Percentiles rank a stretch among this genome's conserved stretches.
Evolutionary conservation across 2,113 vertebrate genomes (phyloP).

Genomic region (Clinocottus analis): DNA sequence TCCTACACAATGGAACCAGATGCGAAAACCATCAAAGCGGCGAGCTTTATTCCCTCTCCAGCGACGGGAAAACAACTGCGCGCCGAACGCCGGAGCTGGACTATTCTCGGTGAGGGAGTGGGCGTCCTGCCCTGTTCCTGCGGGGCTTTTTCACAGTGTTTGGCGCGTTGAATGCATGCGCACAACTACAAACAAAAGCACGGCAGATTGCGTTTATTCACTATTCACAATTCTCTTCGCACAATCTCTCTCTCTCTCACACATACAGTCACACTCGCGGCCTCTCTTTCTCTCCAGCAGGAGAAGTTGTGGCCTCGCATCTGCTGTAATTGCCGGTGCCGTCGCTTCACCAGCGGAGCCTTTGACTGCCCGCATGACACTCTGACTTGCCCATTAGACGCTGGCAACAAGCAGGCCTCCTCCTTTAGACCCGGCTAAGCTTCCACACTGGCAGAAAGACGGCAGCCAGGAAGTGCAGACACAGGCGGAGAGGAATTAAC

Average conservation of each 20-base stretch:
- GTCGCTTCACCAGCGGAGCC: constrained; percentile 22
- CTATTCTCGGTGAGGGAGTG: constrained; percentile 60
- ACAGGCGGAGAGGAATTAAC: not conserved
- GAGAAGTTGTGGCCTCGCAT: not conserved
- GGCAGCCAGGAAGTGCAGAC: not conserved
- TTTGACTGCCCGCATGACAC: constrained; percentile 9
- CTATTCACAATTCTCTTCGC: not conserved
- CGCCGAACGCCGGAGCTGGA: constrained; percentile 33
- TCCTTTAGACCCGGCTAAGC: constrained; percentile 7
- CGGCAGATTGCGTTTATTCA: constrained; percentile 31
- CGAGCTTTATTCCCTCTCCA: constrained; percentile 17
- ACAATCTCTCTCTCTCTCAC: constrained; percentile 7
- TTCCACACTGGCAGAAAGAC: not conserved
- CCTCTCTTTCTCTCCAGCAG: not conserved
- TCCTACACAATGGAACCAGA: constrained; percentile 5
- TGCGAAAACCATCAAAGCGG: constrained; percentile 12
- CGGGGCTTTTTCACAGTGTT: constrained; percentile 56
- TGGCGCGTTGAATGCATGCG: constrained; percentile 25
- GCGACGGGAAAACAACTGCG: constrained; percentile 20
- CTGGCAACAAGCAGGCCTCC: constrained; percentile 3
- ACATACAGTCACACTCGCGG: not conserved
- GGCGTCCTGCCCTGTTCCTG: constrained; percentile 60
- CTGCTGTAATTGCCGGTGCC: constrained; percentile 19
- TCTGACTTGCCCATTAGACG: constrained; percentile 19
- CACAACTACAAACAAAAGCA: constrained; percentile 40